Evolutionary conservation across 2,113 vertebrate species (phyloP), one percentile per base, ranked within the genome.

Genomic region (Platichthys stellatus): DNA sequence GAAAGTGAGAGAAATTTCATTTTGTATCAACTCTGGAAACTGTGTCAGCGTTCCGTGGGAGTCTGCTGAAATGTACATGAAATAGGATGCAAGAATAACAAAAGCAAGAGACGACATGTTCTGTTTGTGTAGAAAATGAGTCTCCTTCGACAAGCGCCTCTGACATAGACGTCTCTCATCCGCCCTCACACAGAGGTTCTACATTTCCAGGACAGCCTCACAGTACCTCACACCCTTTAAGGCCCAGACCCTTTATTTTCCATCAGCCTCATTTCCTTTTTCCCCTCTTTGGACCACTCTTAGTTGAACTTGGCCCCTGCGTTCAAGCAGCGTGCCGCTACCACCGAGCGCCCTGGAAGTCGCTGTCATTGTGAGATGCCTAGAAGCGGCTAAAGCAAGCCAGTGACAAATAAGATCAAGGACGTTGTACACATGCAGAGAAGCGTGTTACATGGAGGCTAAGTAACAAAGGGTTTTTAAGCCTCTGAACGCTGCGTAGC

Each of bases 381-480:
- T 53, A 43, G 63, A 69, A 81, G 76, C 61, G 45, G 47, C 68
- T 61, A 75, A 82, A 76, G 11, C 80, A 49, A 81, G 45, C 56
- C 72, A 63, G 69, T 76, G 76, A 83, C 86, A 88, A 90, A 87
- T 80, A 74, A 78, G 76, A 84, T 82, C 71, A 82, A 58, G 84
- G 43, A 66, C 8, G 28, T 49, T 45, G 61, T 68, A 53, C 40
- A 53, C 70, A 72, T 45, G 54, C 67, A 6, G 61, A 60, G 72
- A 31, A 23, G 73, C 11, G 28, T 80, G 80, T 79, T 76, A 74
- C 78, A 81, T 63, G 56, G 69, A 76, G 76, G 63, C 65, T 63
- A 54, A 79, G 78, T 64, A 81, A 79, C 71, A 72, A 81, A 81
- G 67, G 47, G 17, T 62, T 80, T 82, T 79, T 53, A 82, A 78